A percentile compares a stretch with the other conserved stretches of the same genome.
Evolutionary conservation across 2,797 vertebrate genomes (phyloP).

Genomic region (Geotrypetes seraphini): DNA sequence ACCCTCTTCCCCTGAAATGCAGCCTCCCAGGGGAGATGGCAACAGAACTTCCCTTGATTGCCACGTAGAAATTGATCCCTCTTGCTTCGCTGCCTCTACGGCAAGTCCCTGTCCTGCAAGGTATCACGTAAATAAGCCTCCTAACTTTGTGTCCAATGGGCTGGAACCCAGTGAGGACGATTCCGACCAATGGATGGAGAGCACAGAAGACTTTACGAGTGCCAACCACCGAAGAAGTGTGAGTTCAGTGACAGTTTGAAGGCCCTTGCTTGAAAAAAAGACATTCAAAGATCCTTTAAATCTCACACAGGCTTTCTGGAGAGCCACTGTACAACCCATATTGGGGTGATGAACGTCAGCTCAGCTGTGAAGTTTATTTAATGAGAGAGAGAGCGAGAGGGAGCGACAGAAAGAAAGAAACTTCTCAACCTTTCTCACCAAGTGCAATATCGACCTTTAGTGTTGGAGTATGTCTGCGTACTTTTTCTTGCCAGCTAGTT

Average conservation of each 20-base stretch:
- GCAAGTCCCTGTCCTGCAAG: neutral
- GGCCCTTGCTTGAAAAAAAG: neutral
- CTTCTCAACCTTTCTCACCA: neutral
- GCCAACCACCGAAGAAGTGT: conserved; percentile 49
- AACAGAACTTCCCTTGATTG: conserved; percentile 8
- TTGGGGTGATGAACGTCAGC: neutral
- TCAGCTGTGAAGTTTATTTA: neutral
- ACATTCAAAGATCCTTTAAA: neutral
- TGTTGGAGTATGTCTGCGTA: neutral
- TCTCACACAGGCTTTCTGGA: neutral
- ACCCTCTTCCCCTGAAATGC: neutral
- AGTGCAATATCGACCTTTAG: neutral
- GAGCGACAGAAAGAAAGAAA: too few relatives aligned
- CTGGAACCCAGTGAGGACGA: neutral
- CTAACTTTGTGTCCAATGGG: neutral
- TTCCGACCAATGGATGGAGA: neutral
- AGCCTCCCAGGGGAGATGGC: conserved; percentile 1
- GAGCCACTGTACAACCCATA: neutral
- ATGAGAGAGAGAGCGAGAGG: too few relatives aligned
- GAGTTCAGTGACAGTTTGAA: conserved; percentile 51
- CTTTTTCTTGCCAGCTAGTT: neutral
- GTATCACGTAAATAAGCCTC: neutral
- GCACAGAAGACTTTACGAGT: neutral
- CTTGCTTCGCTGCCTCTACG: neutral
- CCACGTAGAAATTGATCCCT: conserved; percentile 11